These are phyloP conservation scores for Ataeniobius toweri DNA, from an alignment of 2,797 vertebrate genomes.

Conservation along the genomic window DNA sequence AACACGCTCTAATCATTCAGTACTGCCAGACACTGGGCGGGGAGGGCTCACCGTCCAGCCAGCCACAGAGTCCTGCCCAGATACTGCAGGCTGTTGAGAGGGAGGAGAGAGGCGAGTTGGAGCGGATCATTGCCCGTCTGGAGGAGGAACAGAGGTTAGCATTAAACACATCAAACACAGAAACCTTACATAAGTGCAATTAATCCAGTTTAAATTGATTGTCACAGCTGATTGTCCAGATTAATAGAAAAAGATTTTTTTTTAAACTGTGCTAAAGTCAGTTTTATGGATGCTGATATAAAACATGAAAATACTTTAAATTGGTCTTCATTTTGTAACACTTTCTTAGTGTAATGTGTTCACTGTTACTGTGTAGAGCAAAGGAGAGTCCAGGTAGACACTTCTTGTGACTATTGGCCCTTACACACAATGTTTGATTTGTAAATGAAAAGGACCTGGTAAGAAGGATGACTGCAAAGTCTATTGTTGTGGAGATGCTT, in stretches of 20 bases:
- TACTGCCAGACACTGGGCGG: conserved; percentile 96
- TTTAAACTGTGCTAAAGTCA: not conserved
- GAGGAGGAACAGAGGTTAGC: conserved; percentile 94
- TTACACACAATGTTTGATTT: conserved; percentile 29
- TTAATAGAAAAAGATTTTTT: not conserved
- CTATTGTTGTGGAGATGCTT: conserved; percentile 47
- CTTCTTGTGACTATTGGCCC: conserved; percentile 3
- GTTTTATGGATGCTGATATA: not conserved
- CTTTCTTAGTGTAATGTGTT: not conserved
- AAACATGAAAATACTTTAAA: not conserved
- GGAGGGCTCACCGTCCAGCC: conserved; percentile 88
- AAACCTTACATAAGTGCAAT: not conserved
- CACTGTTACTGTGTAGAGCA: not conserved
- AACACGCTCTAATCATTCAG: conserved; percentile 95
- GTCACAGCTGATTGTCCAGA: not conserved
- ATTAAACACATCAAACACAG: not conserved
- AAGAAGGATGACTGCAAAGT: conserved; percentile 18
- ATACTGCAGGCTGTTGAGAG: conserved; percentile 95
- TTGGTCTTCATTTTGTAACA: not conserved
- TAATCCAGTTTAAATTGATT: not conserved
- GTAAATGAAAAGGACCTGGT: conserved; percentile 45
- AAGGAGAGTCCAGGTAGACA: conserved; percentile 3
- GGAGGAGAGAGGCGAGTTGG: conserved; percentile 92
- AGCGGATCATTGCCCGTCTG: conserved; percentile 89
- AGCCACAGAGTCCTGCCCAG: conserved; percentile 95